phyloP scores from a whole-genome alignment of 1,140 invertebrate species.

The Drosophila orena region DNA sequence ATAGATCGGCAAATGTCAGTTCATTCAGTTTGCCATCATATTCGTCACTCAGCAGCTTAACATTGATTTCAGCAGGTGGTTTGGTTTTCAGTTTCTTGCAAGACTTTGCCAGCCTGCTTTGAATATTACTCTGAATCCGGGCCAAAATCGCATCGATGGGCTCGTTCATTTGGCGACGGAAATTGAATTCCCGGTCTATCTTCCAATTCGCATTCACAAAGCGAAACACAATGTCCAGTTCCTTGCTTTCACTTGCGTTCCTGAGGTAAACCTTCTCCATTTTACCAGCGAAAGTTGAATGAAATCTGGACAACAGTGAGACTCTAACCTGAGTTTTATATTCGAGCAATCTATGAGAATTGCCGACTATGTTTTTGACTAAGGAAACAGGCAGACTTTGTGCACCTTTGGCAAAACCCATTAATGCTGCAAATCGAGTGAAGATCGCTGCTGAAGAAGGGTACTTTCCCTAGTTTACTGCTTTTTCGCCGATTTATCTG shows the following conservation, averaged over 20 bases:
- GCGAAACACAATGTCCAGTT: slow-evolving; percentile 86
- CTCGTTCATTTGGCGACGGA: slow-evolving; percentile 87
- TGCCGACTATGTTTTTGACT: not conserved
- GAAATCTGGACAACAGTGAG: slow-evolving; percentile 1
- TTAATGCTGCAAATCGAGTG: not conserved
- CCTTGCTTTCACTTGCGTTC: slow-evolving; percentile 79
- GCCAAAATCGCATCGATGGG: slow-evolving; percentile 86
- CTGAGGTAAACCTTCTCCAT: slow-evolving; percentile 86
- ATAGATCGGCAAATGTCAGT: slow-evolving; percentile 86
- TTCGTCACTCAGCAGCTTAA: slow-evolving; percentile 38
- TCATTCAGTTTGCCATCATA: slow-evolving; percentile 84
- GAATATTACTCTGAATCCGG: slow-evolving; percentile 88
- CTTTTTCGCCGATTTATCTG: not conserved
- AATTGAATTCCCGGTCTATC: slow-evolving; percentile 88
- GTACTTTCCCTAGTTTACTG: not conserved
- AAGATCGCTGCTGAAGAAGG: not conserved
- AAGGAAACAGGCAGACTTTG: not conserved
- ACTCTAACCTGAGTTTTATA: too few relatives aligned
- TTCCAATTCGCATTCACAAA: slow-evolving; percentile 85
- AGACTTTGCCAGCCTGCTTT: slow-evolving; percentile 86
- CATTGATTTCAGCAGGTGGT: slow-evolving; percentile 31
- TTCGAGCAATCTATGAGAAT: not conserved
- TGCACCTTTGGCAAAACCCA: not conserved
- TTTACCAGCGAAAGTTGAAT: slow-evolving; percentile 7
- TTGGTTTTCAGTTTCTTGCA: slow-evolving; percentile 31